phyloP scores from a whole-genome alignment of 2,113 vertebrate genomes.

The Myiagra hebetior region DNA sequence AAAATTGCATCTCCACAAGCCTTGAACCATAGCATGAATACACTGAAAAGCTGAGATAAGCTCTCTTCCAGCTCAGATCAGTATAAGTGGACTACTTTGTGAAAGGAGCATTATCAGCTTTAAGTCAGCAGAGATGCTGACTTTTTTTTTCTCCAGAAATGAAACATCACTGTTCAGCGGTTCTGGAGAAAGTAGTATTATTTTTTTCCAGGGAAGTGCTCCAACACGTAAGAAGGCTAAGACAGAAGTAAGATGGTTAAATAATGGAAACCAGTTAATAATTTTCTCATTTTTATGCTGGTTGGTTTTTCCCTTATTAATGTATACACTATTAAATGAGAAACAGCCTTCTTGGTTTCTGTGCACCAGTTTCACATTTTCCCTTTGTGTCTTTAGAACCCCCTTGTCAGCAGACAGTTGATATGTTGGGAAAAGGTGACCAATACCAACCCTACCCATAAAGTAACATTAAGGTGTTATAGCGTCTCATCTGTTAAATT shows the following conservation, averaged over 20 bases:
- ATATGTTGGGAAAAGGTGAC: neutral
- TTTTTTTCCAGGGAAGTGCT: neutral
- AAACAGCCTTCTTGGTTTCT: neutral
- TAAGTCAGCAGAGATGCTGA: neutral
- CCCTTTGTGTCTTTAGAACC: neutral
- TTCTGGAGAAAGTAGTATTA: neutral
- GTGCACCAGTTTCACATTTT: neutral
- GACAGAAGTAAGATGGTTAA: neutral
- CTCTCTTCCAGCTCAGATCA: neutral
- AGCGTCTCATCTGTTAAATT: neutral
- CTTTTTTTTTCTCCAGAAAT: conserved; percentile 23
- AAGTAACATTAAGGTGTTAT: accelerated
- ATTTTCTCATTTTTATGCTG: neutral
- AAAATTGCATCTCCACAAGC: neutral
- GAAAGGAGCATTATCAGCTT: neutral
- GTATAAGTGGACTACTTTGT: neutral
- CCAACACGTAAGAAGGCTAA: neutral
- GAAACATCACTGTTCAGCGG: neutral
- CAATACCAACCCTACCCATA: neutral
- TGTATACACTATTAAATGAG: neutral
- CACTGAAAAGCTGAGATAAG: neutral
- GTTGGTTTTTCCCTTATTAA: neutral
- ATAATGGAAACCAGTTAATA: neutral
- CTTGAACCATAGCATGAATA: neutral
- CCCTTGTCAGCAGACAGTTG: neutral